Conservation (phyloP, 92 coral and sea anemone genomes). For the Parazoanthus swiftii region DNA sequence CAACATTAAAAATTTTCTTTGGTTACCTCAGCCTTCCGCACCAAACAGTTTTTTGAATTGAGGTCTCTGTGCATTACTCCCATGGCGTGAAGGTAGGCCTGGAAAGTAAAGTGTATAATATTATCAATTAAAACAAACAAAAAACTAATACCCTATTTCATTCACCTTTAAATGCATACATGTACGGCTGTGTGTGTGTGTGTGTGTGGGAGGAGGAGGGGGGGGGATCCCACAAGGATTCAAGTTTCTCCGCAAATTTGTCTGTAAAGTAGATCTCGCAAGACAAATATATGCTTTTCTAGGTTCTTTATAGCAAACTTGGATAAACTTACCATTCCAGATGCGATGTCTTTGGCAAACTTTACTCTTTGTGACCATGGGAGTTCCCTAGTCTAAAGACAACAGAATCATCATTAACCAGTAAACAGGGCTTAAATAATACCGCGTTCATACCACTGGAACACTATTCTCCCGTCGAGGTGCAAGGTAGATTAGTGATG, state of each 20-base stretch:
- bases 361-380: conserved; percentile 93
- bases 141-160: no score
- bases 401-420: not conserved
- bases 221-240: no score
- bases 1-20: no score
- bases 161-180: no score
- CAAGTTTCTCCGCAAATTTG: no score
- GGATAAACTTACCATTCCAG: conserved; percentile 84
- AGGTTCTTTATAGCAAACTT: not conserved
- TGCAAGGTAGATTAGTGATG: no score
- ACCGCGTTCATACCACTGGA: no score
- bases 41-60: conserved; percentile 91
- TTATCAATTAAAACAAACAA: no score
- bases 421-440: not conserved
- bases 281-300: not conserved
- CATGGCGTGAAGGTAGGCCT: conserved; percentile 97
- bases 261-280: no score
- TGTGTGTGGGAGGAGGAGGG: no score
- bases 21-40: conserved; percentile 79
- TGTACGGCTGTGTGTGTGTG: no score
- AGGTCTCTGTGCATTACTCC: conserved; percentile 95
- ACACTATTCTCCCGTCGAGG: no score
- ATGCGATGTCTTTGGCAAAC: conserved; percentile 93
- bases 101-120: not conserved
- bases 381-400: conserved; percentile 62